Percentiles rank a stretch among this genome's conserved stretches.
Conservation (phyloP, 2,797 vertebrate genomes). For the Monodelphis domestica region DNA sequence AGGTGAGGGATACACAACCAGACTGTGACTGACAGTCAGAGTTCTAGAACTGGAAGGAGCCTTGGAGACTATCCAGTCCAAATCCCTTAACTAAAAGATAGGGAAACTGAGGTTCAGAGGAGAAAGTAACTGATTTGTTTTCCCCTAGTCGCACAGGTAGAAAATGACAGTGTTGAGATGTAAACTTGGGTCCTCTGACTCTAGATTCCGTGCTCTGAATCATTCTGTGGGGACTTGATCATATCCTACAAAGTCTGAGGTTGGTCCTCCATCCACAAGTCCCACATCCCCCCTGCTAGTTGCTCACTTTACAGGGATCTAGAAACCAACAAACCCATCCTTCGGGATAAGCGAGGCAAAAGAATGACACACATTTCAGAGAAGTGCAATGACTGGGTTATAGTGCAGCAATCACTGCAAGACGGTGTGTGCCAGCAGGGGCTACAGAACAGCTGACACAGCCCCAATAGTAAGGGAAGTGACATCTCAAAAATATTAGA, state of each 20-base stretch:
- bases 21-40: background rate
- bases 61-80: background rate
- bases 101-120: background rate
- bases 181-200: background rate
- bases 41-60: background rate
- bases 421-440: background rate
- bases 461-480: background rate
- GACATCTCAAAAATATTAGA: constrained; percentile 7
- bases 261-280: background rate
- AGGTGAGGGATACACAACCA: background rate
- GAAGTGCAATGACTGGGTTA: constrained; percentile 12
- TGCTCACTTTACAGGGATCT: background rate
- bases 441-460: background rate
- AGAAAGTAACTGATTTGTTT: background rate
- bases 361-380: constrained; percentile 24
- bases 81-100: background rate
- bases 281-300: background rate
- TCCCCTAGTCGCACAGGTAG: background rate
- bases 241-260: background rate
- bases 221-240: background rate
- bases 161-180: background rate
- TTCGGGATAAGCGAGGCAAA: background rate
- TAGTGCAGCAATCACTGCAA: constrained; percentile 9
- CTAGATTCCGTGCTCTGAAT: background rate
- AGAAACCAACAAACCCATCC: background rate